These are phyloP conservation scores for Hermaeophaga mercurialis DNA, from an alignment of 2,888 invertebrate genomes.

Conservation along the genomic window DNA sequence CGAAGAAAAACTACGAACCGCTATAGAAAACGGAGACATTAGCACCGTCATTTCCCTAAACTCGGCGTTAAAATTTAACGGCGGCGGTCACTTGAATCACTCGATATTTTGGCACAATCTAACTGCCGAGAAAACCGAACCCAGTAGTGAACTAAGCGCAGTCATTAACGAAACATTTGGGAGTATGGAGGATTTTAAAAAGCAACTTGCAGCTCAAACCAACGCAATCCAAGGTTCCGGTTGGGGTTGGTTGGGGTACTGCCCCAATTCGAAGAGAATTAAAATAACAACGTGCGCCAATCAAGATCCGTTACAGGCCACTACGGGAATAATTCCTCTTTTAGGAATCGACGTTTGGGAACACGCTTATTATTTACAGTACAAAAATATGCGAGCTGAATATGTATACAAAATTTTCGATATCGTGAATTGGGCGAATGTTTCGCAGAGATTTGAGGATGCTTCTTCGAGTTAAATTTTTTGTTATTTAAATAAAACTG, in stretches of 20 bases:
- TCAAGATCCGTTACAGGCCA: constrained; percentile 92
- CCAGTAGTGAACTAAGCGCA: constrained; percentile 64
- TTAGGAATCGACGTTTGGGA: constrained; percentile 99
- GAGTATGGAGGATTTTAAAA: constrained; percentile 85
- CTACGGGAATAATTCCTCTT: constrained; percentile 84
- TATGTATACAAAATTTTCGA: constrained; percentile 98
- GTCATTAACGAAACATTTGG: constrained; percentile 80
- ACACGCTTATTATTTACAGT: constrained; percentile 98
- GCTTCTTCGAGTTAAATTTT: no score
- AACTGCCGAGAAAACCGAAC: constrained; percentile 76
- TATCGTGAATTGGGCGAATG: constrained; percentile 92
- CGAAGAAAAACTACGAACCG: constrained; percentile 88
- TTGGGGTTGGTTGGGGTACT: constrained; percentile 98
- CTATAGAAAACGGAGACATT: constrained; percentile 66
- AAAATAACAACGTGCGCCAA: constrained; percentile 88
- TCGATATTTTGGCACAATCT: constrained; percentile 98
- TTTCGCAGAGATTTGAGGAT: constrained; percentile 73
- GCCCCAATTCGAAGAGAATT: constrained; percentile 68
- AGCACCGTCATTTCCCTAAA: constrained; percentile 78
- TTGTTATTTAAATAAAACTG: no score
- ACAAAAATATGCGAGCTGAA: constrained; percentile 96
- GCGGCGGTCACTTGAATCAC: constrained; percentile 99
- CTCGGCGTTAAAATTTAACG: constrained; percentile 94
- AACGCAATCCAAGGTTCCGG: constrained; percentile 96
- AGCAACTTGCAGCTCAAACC: constrained; percentile 75